Evolutionary conservation across 2,113 vertebrate species (phyloP).

Genomic region (Zapus hudsonius): DNA sequence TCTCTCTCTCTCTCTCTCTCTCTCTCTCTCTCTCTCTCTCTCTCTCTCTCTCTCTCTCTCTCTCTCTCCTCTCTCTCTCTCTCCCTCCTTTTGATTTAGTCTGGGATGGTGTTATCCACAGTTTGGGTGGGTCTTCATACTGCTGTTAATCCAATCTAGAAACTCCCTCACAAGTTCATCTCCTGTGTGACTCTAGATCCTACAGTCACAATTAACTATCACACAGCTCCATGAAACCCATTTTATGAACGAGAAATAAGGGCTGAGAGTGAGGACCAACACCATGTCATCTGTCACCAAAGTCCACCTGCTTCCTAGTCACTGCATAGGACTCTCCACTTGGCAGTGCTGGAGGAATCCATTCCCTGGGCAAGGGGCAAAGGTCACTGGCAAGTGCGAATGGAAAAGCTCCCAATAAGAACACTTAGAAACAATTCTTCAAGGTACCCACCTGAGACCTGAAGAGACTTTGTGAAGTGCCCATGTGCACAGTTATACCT

Average conservation of each 20-base stretch:
- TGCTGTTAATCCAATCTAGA: too few relatives aligned
- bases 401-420: not conserved
- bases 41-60: too few relatives aligned
- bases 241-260: not conserved
- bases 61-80: too few relatives aligned
- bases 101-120: too few relatives aligned
- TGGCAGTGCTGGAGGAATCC: not conserved
- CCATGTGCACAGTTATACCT: rapidly evolving
- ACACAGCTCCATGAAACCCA: rapidly evolving
- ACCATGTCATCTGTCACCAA: not conserved
- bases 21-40: too few relatives aligned
- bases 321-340: not conserved
- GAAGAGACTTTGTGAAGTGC: not conserved
- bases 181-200: too few relatives aligned
- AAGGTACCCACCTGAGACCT: not conserved
- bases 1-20: too few relatives aligned
- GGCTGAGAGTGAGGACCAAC: not conserved
- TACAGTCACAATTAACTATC: too few relatives aligned
- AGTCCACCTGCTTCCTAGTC: not conserved
- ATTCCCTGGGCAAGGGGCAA: not conserved
- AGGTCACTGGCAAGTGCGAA: not conserved
- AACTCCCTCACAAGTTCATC: too few relatives aligned
- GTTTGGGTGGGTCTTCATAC: too few relatives aligned
- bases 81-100: too few relatives aligned
- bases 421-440: not conserved